A percentile compares a stretch with the other conserved stretches of the same genome.
Conservation (phyloP, 2,113 vertebrate genomes). For the Menidia beryllina region DNA sequence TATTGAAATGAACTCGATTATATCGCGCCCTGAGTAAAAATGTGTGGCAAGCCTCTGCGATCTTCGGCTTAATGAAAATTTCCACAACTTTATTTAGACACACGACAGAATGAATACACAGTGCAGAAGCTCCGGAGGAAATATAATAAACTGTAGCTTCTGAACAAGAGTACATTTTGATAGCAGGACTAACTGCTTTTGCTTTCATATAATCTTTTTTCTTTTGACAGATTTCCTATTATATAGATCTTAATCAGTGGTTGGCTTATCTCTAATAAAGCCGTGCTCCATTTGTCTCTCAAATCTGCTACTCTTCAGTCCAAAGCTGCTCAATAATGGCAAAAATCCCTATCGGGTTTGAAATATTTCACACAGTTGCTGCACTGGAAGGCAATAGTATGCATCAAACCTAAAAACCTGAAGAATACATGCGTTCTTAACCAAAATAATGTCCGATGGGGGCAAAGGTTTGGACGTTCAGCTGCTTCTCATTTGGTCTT, state of each 20-base stretch:
- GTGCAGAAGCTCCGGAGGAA: slow-evolving; percentile 1
- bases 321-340: not conserved
- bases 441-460: too few species aligned
- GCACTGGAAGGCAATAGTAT: too few species aligned
- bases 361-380: too few species aligned
- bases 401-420: too few species aligned
- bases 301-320: not conserved
- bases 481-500: too few species aligned
- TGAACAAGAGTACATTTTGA: not conserved
- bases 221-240: not conserved
- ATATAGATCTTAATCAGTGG: not conserved
- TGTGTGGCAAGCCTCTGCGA: slow-evolving; percentile 10
- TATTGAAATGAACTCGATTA: slow-evolving; percentile 37
- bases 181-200: not conserved
- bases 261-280: not conserved
- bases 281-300: not conserved
- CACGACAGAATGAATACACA: slow-evolving; percentile 8
- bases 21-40: not conserved
- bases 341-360: not conserved
- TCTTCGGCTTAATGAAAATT: slow-evolving; percentile 14
- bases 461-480: too few species aligned
- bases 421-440: too few species aligned
- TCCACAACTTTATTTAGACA: slow-evolving; percentile 19
- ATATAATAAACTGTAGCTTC: not conserved
- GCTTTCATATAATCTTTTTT: slow-evolving; percentile 9